Base-by-base conservation (phyloP, 2,113 vertebrate genomes). In the Pseudorectes ferrugineus region DNA sequence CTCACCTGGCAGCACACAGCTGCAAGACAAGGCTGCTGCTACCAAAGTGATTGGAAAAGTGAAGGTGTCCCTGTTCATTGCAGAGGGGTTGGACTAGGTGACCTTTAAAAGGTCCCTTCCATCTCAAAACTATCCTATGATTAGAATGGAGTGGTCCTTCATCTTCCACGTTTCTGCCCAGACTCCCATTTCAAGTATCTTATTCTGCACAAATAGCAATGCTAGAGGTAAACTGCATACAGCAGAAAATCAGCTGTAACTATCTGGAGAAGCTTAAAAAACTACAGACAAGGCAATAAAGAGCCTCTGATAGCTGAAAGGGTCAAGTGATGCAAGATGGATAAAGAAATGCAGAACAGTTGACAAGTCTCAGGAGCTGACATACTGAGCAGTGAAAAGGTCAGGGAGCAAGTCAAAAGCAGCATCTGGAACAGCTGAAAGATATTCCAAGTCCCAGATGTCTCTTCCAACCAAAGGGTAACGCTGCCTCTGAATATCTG, bases 381-480 rank as follows among this genome's bases (percentile, higher is more conserved):
- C 92, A 84, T 51, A 89, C 14, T 43, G 36, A 85, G 65, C 67
- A 95, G 67, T 19, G 18, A 93, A 93, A 95, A 95, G 79, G 71
- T 91, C 86, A 92, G n/a, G 25, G 71, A 88, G 31, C 65, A 81
- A 93, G 68, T 71, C 65, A 75, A 93, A 94, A 77, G 80, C 84
- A 89, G 70, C 57, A 91, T 87, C 73, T 87, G 77, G 73, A 95
- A 78, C 14, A 91, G 48, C 24, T 78, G 57, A 84, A 71, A 58
- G 33, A 63, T 35, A 63, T 28, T 91, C 36, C 45, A 68, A 58
- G 22, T 59, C 87, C 72, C 87, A 89, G 68, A 87, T 84, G 62
- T 71, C 58, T 72, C 65, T 75, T 63, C 40, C 57, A 85, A 8
- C 42, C 35, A 38, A 46, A 18, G 65, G 17, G 40, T 58, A 89